These are phyloP conservation scores for Nautilus pompilius DNA, from an alignment of 1,140 invertebrate species.

Conservation along the genomic window DNA sequence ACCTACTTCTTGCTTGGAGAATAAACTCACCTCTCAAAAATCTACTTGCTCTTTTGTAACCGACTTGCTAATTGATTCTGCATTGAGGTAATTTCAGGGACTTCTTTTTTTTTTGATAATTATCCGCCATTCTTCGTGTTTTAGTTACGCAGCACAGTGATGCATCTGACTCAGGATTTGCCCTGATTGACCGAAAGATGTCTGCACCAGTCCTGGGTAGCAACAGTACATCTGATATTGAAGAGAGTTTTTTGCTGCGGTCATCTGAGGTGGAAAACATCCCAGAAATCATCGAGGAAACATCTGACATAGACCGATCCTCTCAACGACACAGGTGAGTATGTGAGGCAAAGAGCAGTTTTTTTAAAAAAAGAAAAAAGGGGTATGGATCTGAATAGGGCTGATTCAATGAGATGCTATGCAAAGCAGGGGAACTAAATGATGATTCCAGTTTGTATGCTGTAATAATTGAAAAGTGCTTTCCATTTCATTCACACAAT, in stretches of 20 bases:
- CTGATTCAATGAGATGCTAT: no score
- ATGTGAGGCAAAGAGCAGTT: slow-evolving; percentile 1
- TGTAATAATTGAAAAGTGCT: no score
- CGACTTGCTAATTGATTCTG: no score
- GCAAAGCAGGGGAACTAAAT: no score
- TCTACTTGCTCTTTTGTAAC: background rate
- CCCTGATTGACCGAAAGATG: slow-evolving; percentile 27
- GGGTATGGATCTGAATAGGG: no score
- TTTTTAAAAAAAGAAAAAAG: no score
- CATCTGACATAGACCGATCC: slow-evolving; percentile 3
- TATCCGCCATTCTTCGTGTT: no score
- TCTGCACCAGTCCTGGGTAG: slow-evolving; percentile 39
- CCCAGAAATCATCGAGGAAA: slow-evolving; percentile 38
- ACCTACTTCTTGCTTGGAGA: background rate
- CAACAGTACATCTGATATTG: slow-evolving; percentile 6
- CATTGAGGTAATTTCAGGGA: no score
- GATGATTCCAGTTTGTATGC: no score
- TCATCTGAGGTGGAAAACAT: slow-evolving; percentile 46
- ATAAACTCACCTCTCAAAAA: background rate
- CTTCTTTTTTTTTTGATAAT: no score
- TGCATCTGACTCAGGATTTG: background rate
- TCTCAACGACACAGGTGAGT: slow-evolving; percentile 13
- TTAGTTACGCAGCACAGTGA: background rate
- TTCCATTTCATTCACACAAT: no score
- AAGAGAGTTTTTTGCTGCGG: slow-evolving; percentile 30